A percentile compares a stretch with the other conserved stretches of the same genome.
phyloP scores from a whole-genome alignment of 2,888 invertebrate species.

The Scaptomyza caliginosa region DNA sequence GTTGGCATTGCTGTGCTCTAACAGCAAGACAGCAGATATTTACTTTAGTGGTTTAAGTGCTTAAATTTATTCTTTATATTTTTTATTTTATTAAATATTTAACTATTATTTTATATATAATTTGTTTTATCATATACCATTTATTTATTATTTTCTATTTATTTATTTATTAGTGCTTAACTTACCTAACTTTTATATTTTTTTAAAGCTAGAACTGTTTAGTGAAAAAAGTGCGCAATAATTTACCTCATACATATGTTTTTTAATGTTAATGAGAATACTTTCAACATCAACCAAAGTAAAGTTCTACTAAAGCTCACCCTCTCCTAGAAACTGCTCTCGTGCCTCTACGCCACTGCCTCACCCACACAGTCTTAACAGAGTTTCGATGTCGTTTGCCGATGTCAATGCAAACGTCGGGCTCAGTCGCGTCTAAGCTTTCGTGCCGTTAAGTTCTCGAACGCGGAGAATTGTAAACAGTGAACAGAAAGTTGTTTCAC shows the following conservation, averaged over 20 bases:
- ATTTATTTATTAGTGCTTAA: no score
- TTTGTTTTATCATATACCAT: no score
- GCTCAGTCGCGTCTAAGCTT: slow-evolving; percentile 69
- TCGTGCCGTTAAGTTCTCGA: slow-evolving; percentile 63
- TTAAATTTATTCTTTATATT: background rate
- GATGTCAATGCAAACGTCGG: slow-evolving; percentile 3
- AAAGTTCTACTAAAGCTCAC: background rate
- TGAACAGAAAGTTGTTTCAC: slow-evolving; percentile 17
- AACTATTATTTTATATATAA: no score
- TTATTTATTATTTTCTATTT: no score
- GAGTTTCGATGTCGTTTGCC: slow-evolving; percentile 11
- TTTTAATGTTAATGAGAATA: no score
- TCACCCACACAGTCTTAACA: slow-evolving; percentile 1
- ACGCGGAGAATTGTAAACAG: slow-evolving; percentile 25
- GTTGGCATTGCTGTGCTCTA: background rate
- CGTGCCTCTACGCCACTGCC: slow-evolving; percentile 30
- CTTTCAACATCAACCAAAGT: background rate
- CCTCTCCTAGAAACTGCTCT: background rate
- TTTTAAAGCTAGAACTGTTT: no score
- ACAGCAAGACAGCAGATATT: slow-evolving; percentile 1
- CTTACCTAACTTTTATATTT: no score
- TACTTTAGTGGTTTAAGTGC: background rate
- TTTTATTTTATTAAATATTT: no score
- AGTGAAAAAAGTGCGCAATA: no score
- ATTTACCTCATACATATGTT: no score